phyloP scores from a whole-genome alignment of 2,113 vertebrate species.

The Pycnonotus jocosus region DNA sequence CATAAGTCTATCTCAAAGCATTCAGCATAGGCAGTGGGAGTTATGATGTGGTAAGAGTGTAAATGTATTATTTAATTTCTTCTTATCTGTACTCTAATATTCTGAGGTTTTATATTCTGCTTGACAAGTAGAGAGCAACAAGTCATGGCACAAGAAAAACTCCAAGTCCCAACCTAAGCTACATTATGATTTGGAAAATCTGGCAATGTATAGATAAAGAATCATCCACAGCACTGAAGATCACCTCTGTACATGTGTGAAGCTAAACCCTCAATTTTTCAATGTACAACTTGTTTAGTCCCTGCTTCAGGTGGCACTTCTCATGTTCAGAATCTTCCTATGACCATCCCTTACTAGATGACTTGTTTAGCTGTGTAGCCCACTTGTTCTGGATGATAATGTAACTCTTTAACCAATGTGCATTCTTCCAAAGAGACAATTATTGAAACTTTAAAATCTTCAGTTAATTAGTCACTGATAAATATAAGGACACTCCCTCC shows the following conservation, averaged over 20 bases:
- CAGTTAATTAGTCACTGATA: background rate
- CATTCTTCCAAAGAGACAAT: background rate
- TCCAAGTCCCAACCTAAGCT: background rate
- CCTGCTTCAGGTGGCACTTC: background rate
- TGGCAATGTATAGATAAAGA: background rate
- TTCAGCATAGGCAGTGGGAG: background rate
- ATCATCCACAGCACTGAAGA: background rate
- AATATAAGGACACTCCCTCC: background rate
- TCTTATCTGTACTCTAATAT: background rate
- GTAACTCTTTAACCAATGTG: background rate
- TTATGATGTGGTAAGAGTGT: background rate
- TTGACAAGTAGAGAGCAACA: background rate
- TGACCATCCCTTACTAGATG: background rate
- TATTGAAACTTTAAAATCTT: background rate
- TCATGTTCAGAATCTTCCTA: rapidly evolving
- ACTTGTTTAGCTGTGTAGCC: background rate
- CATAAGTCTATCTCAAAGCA: background rate
- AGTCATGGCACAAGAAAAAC: background rate
- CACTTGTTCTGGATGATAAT: background rate
- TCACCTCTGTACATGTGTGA: rapidly evolving
- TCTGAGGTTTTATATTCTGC: background rate
- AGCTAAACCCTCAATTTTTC: background rate
- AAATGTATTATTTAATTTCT: background rate
- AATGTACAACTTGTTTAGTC: background rate
- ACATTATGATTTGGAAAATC: background rate